Evolutionary conservation across 2,888 invertebrate genomes (phyloP).

Genomic region (Caenorhabditis becei): DNA sequence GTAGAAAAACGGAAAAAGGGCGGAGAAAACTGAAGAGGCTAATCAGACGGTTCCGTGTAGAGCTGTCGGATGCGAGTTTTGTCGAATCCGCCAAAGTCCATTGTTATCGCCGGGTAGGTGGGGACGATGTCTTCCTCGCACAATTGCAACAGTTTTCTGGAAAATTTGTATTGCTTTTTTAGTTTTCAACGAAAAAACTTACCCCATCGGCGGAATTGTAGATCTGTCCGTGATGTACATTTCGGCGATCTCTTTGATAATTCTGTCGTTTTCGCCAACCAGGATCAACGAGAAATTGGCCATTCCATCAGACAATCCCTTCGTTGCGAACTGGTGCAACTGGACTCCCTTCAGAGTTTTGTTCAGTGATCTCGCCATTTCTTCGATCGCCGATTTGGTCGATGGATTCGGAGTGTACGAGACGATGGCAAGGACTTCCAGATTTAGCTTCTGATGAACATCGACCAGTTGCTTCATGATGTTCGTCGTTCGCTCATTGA

Average conservation of each 20-base stretch:
- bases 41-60: slow-evolving; percentile 23
- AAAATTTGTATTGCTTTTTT: not conserved
- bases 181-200: not conserved
- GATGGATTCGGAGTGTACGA: slow-evolving; percentile 66
- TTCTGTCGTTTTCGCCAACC: slow-evolving; percentile 51
- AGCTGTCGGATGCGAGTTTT: slow-evolving; percentile 36
- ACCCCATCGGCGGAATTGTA: slow-evolving; percentile 62
- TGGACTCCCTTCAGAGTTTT: slow-evolving; percentile 33
- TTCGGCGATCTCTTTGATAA: slow-evolving; percentile 39
- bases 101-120: slow-evolving; percentile 43
- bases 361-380: slow-evolving; percentile 47
- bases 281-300: slow-evolving; percentile 66
- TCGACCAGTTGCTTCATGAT: slow-evolving; percentile 51
- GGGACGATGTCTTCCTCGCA: slow-evolving; percentile 54
- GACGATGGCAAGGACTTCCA: slow-evolving; percentile 59
- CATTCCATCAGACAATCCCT: slow-evolving; percentile 57
- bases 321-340: slow-evolving; percentile 59
- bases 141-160: slow-evolving; percentile 54
- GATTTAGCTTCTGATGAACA: slow-evolving; percentile 52
- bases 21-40: too few species aligned
- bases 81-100: slow-evolving; percentile 71
- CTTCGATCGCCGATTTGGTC: slow-evolving; percentile 58
- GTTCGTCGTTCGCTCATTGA: slow-evolving; percentile 57
- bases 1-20: too few species aligned
- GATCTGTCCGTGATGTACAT: slow-evolving; percentile 53